Percentiles rank a stretch among this genome's conserved stretches.
Conservation (phyloP, 2,113 vertebrate genomes). For the Haemorhous mexicanus region DNA sequence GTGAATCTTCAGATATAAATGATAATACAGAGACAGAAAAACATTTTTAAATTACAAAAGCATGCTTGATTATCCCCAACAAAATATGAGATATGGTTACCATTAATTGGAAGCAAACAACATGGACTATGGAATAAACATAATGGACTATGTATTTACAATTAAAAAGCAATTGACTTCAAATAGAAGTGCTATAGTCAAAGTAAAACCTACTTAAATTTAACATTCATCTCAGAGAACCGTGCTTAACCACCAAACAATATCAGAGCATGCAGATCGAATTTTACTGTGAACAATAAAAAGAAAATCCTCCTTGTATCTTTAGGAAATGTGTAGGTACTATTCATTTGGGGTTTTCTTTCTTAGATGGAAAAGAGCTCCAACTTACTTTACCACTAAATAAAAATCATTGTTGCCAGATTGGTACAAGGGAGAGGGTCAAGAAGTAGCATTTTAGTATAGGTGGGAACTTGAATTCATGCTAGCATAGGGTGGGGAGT, state of each 20-base stretch:
- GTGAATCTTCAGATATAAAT: conserved; percentile 73
- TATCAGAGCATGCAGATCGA: conserved; percentile 72
- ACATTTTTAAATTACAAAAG: conserved; percentile 47
- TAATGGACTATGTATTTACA: conserved; percentile 19
- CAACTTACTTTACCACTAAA: conserved; percentile 35
- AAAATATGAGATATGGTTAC: conserved; percentile 60
- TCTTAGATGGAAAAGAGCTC: not conserved
- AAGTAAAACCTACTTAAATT: conserved; percentile 44
- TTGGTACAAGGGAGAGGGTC: conserved; percentile 81
- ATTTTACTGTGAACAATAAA: conserved; percentile 32
- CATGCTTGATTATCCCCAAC: conserved; percentile 72
- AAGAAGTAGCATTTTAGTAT: conserved; percentile 80
- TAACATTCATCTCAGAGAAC: conserved; percentile 60
- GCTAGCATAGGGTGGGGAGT: conserved; percentile 70
- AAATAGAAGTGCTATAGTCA: conserved; percentile 2
- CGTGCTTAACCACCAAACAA: conserved; percentile 71
- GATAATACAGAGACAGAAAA: conserved; percentile 47
- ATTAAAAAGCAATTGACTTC: conserved; percentile 24
- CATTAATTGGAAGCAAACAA: conserved; percentile 67
- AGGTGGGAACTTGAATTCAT: conserved; percentile 78
- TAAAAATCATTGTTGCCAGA: conserved; percentile 76
- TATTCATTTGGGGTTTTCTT: not conserved
- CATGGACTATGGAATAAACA: conserved; percentile 33
- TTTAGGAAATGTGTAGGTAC: conserved; percentile 42
- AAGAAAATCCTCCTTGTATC: not conserved